Percentiles rank a stretch among this genome's conserved stretches.
These are phyloP conservation scores for Caenorhabditis parvicauda DNA, from an alignment of 2,888 invertebrate species.

Conservation along the genomic window DNA sequence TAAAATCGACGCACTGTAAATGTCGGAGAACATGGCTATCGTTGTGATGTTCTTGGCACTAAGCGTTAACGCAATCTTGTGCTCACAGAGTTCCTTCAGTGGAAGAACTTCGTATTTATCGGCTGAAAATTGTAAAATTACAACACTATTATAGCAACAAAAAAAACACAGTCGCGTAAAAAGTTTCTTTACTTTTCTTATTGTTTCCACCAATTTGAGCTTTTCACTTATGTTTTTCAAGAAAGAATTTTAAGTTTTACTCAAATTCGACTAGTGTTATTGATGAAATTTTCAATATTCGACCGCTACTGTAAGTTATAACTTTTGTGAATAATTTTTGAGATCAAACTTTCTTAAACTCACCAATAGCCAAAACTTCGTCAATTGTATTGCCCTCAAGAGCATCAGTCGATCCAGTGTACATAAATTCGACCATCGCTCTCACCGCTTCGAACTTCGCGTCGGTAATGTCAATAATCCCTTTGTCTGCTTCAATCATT, in stretches of 20 bases:
- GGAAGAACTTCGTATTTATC: slow-evolving; percentile 57
- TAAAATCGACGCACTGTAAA: slow-evolving; percentile 36
- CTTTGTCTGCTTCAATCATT: slow-evolving; percentile 57
- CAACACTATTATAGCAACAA: not conserved
- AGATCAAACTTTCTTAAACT: not conserved
- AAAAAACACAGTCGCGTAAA: too few species aligned
- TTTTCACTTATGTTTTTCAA: not conserved
- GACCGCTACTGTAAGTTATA: not conserved
- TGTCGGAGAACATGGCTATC: slow-evolving; percentile 48
- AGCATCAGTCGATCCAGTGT: slow-evolving; percentile 44
- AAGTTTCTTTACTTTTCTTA: too few species aligned
- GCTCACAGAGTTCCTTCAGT: slow-evolving; percentile 56
- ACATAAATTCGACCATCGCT: slow-evolving; percentile 58
- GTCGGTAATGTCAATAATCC: slow-evolving; percentile 54
- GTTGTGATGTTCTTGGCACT: slow-evolving; percentile 39
- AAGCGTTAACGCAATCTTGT: slow-evolving; percentile 39
- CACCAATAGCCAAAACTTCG: slow-evolving; percentile 50
- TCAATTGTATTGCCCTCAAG: slow-evolving; percentile 40
- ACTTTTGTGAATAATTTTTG: not conserved
- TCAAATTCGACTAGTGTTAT: not conserved
- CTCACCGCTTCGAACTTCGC: slow-evolving; percentile 51
- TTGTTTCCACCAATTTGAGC: too few species aligned
- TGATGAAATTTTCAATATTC: not conserved
- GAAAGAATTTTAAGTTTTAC: not conserved
- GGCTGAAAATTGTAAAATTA: slow-evolving; percentile 26